Base-by-base conservation (phyloP, 2,797 vertebrate genomes). In the Amblyraja radiata region DNA sequence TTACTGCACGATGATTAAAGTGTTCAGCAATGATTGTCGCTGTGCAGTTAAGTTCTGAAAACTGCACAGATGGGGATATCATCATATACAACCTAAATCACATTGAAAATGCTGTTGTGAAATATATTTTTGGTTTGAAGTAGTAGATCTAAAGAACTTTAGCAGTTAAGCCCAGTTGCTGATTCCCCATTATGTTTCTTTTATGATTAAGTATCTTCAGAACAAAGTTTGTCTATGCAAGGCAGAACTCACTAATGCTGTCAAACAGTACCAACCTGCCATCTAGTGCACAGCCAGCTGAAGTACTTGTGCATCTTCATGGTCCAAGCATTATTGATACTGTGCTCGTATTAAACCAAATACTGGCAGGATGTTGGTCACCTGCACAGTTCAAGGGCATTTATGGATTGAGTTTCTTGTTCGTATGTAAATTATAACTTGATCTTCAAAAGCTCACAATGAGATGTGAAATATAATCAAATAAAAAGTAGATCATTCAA, bases 41-140 rank as follows among this genome's bases (percentile, higher is more conserved):
- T 92, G 23, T 92, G 90, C 90, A 58, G 90, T 73, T 91, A 73
- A 91, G 88, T 92, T 92, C 58, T 74, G 90, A 74, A 74, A 92
- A 25, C 68, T 92, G 90, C 71, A 92, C 90, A 92, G 90, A 92
- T 92, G 90, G 90, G 76, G 88, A 25, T 90, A 90, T 32, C 88
- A 90, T 90, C 71, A 54, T 54, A 74, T 76, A 91, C 39, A 68
- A 92, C 90, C 46, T 92, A 76, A 92, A 92, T 76, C 71, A 92
- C 39, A 74, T 71, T 92, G 65, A 92, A 92, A 76, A 63, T 74
- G 54, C 71, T 58, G 71, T 23, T 92, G 46, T 92, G 39, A 92
- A 76, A 92, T 92, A 54, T 21, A 71, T 71, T 92, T 92, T 90
- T 76, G 71, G 90, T 74, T 92, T 92, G 90, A 92, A 92, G 90